Evolutionary conservation across 2,113 vertebrate species (phyloP).

Genomic region (Cottus gobio): DNA sequence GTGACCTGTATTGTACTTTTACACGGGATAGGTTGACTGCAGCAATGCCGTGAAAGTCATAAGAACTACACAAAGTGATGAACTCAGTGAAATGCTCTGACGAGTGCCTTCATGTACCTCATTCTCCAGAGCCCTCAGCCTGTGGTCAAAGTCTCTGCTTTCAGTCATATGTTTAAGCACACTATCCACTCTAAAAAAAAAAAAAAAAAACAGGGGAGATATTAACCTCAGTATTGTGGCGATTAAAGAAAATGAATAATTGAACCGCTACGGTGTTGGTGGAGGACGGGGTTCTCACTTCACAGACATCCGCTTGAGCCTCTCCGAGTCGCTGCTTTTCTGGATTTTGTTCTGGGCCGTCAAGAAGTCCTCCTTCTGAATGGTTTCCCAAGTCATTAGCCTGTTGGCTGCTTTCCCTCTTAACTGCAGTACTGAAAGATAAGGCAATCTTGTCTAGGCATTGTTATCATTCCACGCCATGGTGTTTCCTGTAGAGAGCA

Average conservation of each 20-base stretch:
- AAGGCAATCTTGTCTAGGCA: background rate
- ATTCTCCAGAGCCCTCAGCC: conserved; percentile 73
- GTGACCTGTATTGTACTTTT: background rate
- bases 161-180: conserved; percentile 77
- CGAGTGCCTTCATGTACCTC: conserved; percentile 61
- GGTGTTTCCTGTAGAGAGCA: background rate
- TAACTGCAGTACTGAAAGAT: conserved; percentile 69
- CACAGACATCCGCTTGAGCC: conserved; percentile 86
- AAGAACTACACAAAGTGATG: background rate
- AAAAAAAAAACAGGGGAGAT: background rate
- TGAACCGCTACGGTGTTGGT: too few species aligned
- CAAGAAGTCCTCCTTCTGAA: conserved; percentile 91
- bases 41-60: background rate
- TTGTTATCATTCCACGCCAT: background rate
- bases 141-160: conserved; percentile 60
- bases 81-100: background rate
- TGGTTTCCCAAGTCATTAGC: conserved; percentile 89
- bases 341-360: conserved; percentile 81
- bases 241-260: accelerated
- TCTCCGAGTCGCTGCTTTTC: conserved; percentile 86
- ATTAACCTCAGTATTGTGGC: background rate
- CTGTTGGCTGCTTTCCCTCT: conserved; percentile 75
- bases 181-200: conserved; percentile 81
- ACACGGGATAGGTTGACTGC: background rate
- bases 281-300: conserved; percentile 79